A percentile compares a stretch with the other conserved stretches of the same genome.
phyloP scores from a whole-genome alignment of 2,113 vertebrate species.

The Charina bottae region DNA sequence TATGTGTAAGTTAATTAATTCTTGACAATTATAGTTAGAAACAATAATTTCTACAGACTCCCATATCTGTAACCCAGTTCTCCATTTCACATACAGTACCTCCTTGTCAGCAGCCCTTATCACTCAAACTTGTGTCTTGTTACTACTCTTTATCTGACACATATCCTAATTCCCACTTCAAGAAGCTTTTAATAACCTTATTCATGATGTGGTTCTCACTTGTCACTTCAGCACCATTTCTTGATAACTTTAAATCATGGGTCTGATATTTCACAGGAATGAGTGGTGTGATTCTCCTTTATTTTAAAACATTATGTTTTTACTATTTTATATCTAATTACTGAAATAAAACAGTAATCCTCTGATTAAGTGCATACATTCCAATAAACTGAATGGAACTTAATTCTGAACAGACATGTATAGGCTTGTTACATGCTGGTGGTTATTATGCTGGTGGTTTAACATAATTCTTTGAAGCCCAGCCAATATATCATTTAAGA shows the following conservation, averaged over 20 bases:
- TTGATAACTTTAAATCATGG: background rate
- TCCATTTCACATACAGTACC: background rate
- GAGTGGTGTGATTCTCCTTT: background rate
- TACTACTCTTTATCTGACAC: fast-evolving
- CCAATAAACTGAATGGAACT: background rate
- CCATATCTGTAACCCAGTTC: background rate
- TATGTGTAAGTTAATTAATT: background rate
- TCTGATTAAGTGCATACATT: background rate
- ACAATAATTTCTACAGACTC: background rate
- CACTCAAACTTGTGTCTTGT: background rate
- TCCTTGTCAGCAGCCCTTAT: background rate
- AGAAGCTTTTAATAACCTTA: constrained; percentile 30
- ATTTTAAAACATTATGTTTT: background rate
- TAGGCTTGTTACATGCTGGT: background rate
- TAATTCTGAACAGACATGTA: background rate
- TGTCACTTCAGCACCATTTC: constrained; percentile 1
- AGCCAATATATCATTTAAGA: background rate
- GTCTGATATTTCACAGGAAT: background rate
- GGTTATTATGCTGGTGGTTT: background rate
- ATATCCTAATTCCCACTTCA: background rate
- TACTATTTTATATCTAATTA: background rate
- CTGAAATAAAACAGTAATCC: background rate
- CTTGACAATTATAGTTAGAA: background rate
- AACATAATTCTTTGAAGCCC: background rate
- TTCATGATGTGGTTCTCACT: background rate